Conservation (phyloP, 2,888 invertebrate species). For the Euproctis similis region DNA sequence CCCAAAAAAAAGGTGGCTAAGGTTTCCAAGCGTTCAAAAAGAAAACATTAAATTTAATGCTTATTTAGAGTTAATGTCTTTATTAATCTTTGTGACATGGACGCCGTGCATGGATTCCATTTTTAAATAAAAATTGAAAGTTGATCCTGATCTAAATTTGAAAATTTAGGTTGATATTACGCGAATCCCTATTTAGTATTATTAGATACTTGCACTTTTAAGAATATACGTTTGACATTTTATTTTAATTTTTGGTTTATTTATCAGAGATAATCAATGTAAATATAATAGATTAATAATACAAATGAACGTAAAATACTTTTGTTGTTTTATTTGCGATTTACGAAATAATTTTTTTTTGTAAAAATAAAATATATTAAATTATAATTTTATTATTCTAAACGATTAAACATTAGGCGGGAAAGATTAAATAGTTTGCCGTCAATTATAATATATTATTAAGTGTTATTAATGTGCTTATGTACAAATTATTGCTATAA, state of each 20-base stretch:
- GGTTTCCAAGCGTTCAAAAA: slow-evolving; percentile 33
- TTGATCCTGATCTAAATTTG: too few relatives aligned
- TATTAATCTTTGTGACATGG: slow-evolving; percentile 57
- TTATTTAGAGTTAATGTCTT: slow-evolving; percentile 65
- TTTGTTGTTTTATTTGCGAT: too few relatives aligned
- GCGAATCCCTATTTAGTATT: slow-evolving; percentile 47
- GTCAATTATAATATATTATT: slow-evolving; percentile 4
- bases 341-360: neutral
- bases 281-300: too few relatives aligned
- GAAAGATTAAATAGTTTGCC: neutral
- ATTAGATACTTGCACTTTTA: slow-evolving; percentile 54
- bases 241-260: too few relatives aligned
- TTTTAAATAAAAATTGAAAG: slow-evolving; percentile 25
- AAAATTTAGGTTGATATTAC: slow-evolving; percentile 24
- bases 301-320: too few relatives aligned
- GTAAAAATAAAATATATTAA: neutral
- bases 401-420: neutral
- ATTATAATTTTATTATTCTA: neutral
- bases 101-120: slow-evolving; percentile 29
- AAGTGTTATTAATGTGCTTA: slow-evolving; percentile 10
- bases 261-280: too few relatives aligned
- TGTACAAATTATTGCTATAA: slow-evolving; percentile 3
- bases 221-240: slow-evolving; percentile 36
- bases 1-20: slow-evolving; percentile 49
- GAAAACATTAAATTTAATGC: slow-evolving; percentile 46